These are phyloP conservation scores for Maccullochella peelii DNA, from an alignment of 2,113 vertebrate genomes.

Conservation along the genomic window DNA sequence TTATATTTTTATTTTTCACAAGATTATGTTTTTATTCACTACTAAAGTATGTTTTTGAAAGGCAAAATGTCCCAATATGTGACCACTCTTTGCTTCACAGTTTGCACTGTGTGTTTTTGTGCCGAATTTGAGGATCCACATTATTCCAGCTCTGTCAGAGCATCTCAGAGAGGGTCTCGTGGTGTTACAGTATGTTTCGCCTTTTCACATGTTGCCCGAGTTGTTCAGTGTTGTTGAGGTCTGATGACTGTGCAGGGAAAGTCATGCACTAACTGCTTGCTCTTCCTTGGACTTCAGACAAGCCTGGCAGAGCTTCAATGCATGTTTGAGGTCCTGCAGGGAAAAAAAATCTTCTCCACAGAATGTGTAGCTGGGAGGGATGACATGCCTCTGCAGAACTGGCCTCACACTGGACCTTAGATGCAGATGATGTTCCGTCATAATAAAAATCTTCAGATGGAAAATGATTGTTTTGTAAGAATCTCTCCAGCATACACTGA, in stretches of 20 bases:
- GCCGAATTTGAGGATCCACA: background rate
- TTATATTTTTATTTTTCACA: too few species aligned
- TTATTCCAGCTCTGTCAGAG: background rate
- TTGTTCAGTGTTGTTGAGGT: background rate
- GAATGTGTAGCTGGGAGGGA: background rate
- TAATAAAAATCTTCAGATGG: background rate
- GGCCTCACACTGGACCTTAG: background rate
- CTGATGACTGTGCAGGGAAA: background rate
- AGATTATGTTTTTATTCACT: background rate
- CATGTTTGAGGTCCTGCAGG: slow-evolving; percentile 10
- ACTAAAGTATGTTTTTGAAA: background rate
- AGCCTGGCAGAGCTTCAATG: background rate
- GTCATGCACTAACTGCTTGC: background rate
- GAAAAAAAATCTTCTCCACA: background rate
- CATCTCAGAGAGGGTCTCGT: background rate
- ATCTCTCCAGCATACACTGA: background rate
- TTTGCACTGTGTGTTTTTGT: background rate
- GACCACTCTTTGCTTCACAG: background rate
- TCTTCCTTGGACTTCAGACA: slow-evolving; percentile 12
- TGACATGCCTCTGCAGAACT: background rate
- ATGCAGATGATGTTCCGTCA: slow-evolving; percentile 11
- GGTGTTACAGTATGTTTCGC: background rate
- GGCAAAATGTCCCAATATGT: background rate
- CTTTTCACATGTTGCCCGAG: background rate
- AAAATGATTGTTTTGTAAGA: background rate